Evolutionary conservation across 2,888 invertebrate species (phyloP).

Genomic region (Leuctra nigra): DNA sequence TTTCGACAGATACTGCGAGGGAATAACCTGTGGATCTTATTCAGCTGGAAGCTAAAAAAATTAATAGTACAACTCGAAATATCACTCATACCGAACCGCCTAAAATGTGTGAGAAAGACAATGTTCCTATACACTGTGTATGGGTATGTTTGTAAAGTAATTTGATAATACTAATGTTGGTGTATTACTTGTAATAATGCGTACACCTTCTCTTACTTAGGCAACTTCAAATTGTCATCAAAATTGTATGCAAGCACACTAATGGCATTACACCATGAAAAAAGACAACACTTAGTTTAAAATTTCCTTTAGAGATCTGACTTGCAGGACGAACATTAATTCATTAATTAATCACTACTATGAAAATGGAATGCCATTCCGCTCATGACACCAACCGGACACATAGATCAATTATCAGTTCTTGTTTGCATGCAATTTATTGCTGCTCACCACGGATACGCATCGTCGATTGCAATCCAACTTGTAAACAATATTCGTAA

Average conservation of each 20-base stretch:
- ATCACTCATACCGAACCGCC: neutral
- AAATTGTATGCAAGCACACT: neutral
- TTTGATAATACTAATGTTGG: neutral
- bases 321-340: neutral
- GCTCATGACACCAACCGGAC: neutral
- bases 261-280: neutral
- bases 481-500: slow-evolving; percentile 1
- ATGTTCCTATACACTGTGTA: neutral
- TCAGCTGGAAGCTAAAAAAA: neutral
- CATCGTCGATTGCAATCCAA: neutral
- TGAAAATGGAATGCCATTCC: slow-evolving; percentile 5
- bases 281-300: neutral
- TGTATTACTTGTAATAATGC: neutral
- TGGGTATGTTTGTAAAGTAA: neutral
- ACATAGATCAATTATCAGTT: no score
- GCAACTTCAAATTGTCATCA: neutral
- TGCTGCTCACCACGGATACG: no score
- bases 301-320: neutral
- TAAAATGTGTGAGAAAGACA: neutral
- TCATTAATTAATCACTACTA: no score
- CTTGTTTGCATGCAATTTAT: no score
- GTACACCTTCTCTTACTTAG: neutral
- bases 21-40: no score
- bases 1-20: neutral
- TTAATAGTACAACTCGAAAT: neutral